Conservation (phyloP, 2,113 vertebrate genomes). For the Eulemur macaco region DNA sequence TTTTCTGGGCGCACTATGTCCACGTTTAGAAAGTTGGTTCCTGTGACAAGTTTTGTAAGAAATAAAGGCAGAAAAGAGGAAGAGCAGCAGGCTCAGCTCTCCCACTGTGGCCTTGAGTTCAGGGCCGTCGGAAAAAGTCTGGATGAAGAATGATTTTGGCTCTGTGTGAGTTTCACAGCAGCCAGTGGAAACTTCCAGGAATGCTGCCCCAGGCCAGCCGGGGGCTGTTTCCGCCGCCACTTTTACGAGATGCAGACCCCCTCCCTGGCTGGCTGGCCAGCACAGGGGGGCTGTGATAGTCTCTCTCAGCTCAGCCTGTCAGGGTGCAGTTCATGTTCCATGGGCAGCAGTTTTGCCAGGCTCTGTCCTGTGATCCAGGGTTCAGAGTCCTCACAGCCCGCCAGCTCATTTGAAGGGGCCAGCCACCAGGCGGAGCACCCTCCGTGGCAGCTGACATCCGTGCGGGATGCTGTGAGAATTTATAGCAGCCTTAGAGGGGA, state of each 20-base stretch:
- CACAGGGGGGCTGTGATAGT: neutral
- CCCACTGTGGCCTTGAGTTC: neutral
- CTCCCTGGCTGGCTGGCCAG: neutral
- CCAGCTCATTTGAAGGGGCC: neutral
- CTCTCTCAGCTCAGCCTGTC: neutral
- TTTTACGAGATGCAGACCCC: constrained; percentile 42
- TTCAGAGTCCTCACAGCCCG: neutral
- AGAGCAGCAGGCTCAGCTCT: constrained; percentile 11
- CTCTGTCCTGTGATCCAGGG: neutral
- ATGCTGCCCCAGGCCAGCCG: constrained; percentile 55
- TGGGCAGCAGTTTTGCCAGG: neutral
- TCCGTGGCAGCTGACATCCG: neutral
- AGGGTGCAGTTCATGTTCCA: neutral
- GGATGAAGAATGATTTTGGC: neutral
- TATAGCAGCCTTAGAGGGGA: neutral
- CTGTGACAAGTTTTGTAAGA: neutral
- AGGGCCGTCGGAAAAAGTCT: constrained; percentile 33
- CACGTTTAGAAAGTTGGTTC: neutral
- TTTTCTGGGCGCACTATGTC: neutral
- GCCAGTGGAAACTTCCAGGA: constrained; percentile 75
- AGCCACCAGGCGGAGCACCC: neutral
- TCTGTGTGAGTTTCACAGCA: neutral
- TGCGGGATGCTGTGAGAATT: neutral
- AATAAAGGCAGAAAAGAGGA: neutral
- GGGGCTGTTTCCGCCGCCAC: constrained; percentile 50